phyloP scores from a whole-genome alignment of 2,888 invertebrate genomes.

The Zhengitettix transpicula region DNA sequence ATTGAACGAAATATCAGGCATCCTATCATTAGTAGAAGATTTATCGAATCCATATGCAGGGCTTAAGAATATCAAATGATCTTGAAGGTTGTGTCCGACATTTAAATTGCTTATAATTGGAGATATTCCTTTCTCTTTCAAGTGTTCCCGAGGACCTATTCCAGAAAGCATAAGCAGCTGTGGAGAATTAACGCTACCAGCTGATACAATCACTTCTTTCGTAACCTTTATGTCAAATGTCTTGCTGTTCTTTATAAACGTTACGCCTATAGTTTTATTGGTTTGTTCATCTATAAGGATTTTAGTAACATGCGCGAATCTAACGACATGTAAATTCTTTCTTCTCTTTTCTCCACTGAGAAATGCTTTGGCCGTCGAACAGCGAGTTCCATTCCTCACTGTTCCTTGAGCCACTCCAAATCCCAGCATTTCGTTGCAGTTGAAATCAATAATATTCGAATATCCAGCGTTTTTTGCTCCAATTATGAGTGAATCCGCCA shows the following conservation, averaged over 20 bases:
- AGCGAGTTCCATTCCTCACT: constrained; percentile 25
- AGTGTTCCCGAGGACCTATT: neutral
- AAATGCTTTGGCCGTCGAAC: constrained; percentile 45
- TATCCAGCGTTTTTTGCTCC: too few species aligned
- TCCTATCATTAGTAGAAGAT: too few species aligned
- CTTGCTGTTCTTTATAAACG: constrained; percentile 37
- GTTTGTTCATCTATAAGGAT: constrained; percentile 45
- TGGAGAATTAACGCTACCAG: neutral
- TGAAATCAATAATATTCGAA: neutral
- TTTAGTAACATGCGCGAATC: constrained; percentile 41
- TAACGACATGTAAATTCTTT: constrained; percentile 48
- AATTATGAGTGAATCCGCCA: too few species aligned
- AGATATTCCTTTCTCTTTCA: neutral
- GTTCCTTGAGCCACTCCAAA: constrained; percentile 15
- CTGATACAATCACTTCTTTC: neutral
- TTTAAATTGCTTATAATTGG: neutral
- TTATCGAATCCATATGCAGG: neutral
- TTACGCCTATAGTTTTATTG: constrained; percentile 48
- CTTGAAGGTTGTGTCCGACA: neutral
- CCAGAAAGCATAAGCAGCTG: neutral
- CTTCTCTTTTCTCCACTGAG: constrained; percentile 40
- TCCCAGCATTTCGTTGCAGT: neutral
- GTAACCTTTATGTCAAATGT: constrained; percentile 16
- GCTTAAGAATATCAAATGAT: neutral
- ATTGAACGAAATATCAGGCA: neutral